Conservation (phyloP, 2,797 vertebrate species). For the Pseudocheirus occidentalis region DNA sequence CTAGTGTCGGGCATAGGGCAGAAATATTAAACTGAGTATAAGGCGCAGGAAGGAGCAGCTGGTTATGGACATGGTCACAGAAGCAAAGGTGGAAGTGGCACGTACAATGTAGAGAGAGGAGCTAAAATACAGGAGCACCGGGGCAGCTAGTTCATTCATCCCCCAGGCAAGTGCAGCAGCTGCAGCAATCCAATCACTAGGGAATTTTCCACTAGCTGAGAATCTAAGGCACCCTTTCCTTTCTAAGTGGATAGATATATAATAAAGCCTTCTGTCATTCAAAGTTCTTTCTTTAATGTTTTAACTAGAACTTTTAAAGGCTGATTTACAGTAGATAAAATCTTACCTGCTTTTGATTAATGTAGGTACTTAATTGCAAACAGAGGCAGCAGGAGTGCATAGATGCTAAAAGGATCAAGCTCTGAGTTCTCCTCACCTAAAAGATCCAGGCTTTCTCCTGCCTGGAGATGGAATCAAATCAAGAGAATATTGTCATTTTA, state of each 20-base stretch:
- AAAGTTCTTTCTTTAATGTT: not conserved
- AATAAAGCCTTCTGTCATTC: not conserved
- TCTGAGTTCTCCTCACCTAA: not conserved
- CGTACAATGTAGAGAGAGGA: not conserved
- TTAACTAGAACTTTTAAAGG: not conserved
- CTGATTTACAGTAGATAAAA: not conserved
- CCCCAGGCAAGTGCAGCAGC: not conserved
- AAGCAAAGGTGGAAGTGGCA: not conserved
- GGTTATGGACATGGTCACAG: not conserved
- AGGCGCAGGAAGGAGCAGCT: not conserved
- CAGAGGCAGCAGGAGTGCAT: not conserved
- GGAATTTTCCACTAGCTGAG: not conserved
- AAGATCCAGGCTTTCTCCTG: not conserved
- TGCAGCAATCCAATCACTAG: not conserved
- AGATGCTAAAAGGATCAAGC: not conserved
- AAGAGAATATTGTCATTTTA: not conserved
- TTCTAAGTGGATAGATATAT: not conserved
- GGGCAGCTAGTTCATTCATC: not conserved
- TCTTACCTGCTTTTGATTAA: not conserved
- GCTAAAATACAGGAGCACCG: not conserved
- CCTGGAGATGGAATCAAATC: not conserved
- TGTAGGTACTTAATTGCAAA: not conserved
- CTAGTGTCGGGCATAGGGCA: not conserved
- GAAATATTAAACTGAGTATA: not conserved
- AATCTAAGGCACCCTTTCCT: not conserved